Conservation (phyloP, 2,797 vertebrate species). For the Pipistrellus pygmaeus region DNA sequence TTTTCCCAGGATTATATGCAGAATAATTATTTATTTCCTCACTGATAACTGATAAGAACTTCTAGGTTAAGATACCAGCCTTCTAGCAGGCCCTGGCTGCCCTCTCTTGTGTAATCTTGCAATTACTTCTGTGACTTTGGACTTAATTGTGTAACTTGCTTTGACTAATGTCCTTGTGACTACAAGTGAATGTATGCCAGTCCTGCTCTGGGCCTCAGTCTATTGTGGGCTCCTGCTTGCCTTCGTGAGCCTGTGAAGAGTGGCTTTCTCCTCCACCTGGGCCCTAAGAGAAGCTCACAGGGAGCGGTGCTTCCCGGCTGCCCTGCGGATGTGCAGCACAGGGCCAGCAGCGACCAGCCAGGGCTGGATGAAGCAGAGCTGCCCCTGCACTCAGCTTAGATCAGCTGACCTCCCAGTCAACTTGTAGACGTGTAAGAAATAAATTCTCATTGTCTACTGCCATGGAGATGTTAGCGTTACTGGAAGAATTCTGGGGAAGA, state of each 20-base stretch:
- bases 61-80: neutral
- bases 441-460: neutral
- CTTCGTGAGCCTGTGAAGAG: neutral
- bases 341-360: neutral
- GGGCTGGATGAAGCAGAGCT: neutral
- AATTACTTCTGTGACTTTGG: neutral
- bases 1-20: neutral
- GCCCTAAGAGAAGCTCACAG: neutral
- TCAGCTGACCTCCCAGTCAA: neutral
- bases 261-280: neutral
- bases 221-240: fast-evolving
- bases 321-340: neutral
- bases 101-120: neutral
- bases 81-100: neutral
- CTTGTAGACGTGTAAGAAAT: neutral
- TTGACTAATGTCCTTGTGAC: neutral
- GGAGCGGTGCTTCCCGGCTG: neutral
- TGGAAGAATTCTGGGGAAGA: neutral
- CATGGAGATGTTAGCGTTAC: neutral
- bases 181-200: neutral
- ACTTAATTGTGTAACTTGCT: neutral
- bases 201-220: neutral
- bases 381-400: neutral
- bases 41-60: neutral
- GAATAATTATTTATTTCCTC: neutral